Base-by-base conservation (phyloP, 2,113 vertebrate genomes). In the Chaetodon auriga region DNA sequence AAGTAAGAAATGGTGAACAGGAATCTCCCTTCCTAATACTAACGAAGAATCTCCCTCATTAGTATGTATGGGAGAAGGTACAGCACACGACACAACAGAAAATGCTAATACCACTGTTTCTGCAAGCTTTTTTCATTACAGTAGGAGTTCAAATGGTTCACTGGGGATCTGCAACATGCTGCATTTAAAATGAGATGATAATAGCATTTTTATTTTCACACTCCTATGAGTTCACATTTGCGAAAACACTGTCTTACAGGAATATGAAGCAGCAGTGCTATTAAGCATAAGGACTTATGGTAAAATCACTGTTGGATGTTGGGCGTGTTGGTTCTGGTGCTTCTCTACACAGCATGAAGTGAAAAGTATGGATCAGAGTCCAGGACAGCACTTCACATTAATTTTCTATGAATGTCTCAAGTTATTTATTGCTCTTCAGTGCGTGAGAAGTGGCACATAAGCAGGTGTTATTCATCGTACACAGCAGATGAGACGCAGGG, bases 111-210 rank as follows among this genome's bases (percentile, higher is more conserved):
- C 23, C n/a, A 41, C 16, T 75, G 46, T 9, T 43, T 78, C 19
- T 35, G 35, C 6, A 1, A 25, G 43, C 41, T 10, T 58, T 65
- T 61, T 74, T 73, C 23, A 66, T 38, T 63, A n/a, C 38, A 21
- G 55, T 60, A 19, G 43, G 30, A 55, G 36, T 75, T 36, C n/a
- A 54, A 73, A 61, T 60, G 53, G 25, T 53, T 80, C 78, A 48
- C 63, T 54, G 55, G 58, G 64, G 57, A 69, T n/a, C 14, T 55
- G 55, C 36, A 68, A 68, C 65, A 43, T 12, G 57, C 65, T 71
- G 73, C 60, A 75, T 57, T 78, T 60, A 30, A 61, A 54, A 76
- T 61, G 6, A 80, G 18, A 69, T 18, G n/a, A 36, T 73, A 54
- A 81, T n/a, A 12, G 43, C 4, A 19, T 57, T 36, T 73, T 78